Evolutionary conservation across 2,797 vertebrate genomes (phyloP).

Genomic region (Siniperca obscura): DNA sequence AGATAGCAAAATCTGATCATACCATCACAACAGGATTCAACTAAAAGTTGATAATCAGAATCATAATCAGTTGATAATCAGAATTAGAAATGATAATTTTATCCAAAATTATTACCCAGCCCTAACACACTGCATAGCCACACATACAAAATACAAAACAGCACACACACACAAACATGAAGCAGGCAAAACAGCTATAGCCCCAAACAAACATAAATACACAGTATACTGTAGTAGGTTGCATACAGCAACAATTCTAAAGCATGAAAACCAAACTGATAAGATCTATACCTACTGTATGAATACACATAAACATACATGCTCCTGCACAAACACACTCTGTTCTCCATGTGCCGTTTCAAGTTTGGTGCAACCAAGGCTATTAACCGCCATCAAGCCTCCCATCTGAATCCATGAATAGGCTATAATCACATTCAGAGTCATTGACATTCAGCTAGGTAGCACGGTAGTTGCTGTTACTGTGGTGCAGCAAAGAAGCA

Average conservation of each 20-base stretch:
- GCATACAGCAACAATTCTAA: not conserved
- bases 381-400: slow-evolving; percentile 67
- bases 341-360: slow-evolving; percentile 29
- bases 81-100: too few relatives aligned
- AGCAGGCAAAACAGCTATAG: too few relatives aligned
- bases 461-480: slow-evolving; percentile 50
- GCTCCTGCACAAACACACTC: slow-evolving; percentile 31
- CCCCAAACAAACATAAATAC: not conserved
- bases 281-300: not conserved
- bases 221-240: not conserved
- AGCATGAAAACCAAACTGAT: slow-evolving; percentile 23
- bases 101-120: not conserved
- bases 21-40: slow-evolving; percentile 1
- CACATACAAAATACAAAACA: not conserved
- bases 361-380: slow-evolving; percentile 62
- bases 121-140: not conserved
- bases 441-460: slow-evolving; percentile 74
- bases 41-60: not conserved
- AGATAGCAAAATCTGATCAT: not conserved
- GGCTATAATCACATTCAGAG: slow-evolving; percentile 76
- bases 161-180: slow-evolving; percentile 13
- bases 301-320: not conserved
- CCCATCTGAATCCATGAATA: slow-evolving; percentile 74
- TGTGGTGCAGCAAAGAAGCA: slow-evolving; percentile 43
- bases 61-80: too few relatives aligned